Conservation (phyloP, 2,797 vertebrate genomes). For the Onychomys arenicola region DNA sequence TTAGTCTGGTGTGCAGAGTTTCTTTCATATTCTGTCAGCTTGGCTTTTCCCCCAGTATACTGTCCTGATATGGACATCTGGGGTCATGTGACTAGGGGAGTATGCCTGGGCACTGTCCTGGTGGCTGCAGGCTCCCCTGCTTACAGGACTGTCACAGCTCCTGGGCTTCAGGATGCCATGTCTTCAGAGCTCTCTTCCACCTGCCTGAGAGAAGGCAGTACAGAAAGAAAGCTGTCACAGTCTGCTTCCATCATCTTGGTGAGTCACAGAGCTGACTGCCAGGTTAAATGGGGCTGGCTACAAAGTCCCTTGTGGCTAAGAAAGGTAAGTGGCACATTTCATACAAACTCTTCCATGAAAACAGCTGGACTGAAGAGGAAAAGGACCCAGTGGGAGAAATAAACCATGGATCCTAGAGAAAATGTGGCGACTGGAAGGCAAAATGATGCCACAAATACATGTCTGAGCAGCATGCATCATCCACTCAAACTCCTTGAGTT, state of each 20-base stretch:
- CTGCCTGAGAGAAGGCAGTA: constrained; percentile 57
- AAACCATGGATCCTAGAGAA: constrained; percentile 41
- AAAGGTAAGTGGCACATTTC: constrained; percentile 84
- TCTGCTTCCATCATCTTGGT: constrained; percentile 83
- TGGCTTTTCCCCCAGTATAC: not conserved
- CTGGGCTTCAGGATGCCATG: constrained; percentile 66
- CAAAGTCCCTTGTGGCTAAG: constrained; percentile 84
- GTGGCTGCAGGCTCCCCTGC: not conserved
- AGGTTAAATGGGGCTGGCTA: constrained; percentile 81
- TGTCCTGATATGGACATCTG: not conserved
- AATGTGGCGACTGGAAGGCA: not conserved
- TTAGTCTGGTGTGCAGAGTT: not conserved
- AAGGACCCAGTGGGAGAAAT: constrained; percentile 49
- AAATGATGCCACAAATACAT: not conserved
- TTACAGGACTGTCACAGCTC: not conserved
- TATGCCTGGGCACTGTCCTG: too few relatives aligned
- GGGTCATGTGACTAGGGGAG: not conserved
- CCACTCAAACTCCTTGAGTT: not conserved
- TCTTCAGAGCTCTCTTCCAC: constrained; percentile 75
- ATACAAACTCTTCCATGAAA: constrained; percentile 77
- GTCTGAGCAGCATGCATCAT: not conserved
- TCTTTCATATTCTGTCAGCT: not conserved
- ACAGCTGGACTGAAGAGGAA: constrained; percentile 54
- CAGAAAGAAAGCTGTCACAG: constrained; percentile 81
- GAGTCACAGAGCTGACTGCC: constrained; percentile 82